Percentiles rank a stretch among this genome's conserved stretches.
Conservation (phyloP, 2,797 vertebrate genomes). For the Acanthis flammea region DNA sequence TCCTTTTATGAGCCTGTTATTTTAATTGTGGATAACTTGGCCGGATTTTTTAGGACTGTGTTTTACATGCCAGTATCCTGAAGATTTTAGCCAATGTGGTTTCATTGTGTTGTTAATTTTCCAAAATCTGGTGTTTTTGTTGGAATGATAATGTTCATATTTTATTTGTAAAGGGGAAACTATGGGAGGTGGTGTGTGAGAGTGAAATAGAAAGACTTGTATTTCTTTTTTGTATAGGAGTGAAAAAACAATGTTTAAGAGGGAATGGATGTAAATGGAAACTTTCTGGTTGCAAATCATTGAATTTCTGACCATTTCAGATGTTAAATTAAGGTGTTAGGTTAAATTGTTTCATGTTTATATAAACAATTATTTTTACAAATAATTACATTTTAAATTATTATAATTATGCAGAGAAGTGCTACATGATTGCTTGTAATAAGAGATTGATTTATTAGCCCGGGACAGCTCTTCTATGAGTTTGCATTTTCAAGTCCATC, state of each 20-base stretch:
- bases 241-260: neutral
- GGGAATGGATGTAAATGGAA: neutral
- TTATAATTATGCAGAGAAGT: neutral
- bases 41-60: neutral
- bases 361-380: neutral
- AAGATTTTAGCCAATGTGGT: neutral
- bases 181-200: fast-evolving
- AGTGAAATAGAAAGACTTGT: neutral
- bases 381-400: neutral
- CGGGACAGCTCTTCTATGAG: neutral
- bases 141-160: neutral
- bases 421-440: neutral
- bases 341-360: neutral
- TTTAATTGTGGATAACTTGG: neutral
- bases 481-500: neutral
- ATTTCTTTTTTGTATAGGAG: neutral
- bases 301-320: neutral
- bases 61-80: neutral
- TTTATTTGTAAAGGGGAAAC: neutral
- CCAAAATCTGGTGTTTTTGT: neutral
- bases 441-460: neutral
- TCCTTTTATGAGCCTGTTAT: neutral
- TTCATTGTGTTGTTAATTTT: neutral
- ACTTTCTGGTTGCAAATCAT: neutral
- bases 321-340: neutral